Conservation (phyloP, 1,140 invertebrate species). For the Bacillus rossius region DNA sequence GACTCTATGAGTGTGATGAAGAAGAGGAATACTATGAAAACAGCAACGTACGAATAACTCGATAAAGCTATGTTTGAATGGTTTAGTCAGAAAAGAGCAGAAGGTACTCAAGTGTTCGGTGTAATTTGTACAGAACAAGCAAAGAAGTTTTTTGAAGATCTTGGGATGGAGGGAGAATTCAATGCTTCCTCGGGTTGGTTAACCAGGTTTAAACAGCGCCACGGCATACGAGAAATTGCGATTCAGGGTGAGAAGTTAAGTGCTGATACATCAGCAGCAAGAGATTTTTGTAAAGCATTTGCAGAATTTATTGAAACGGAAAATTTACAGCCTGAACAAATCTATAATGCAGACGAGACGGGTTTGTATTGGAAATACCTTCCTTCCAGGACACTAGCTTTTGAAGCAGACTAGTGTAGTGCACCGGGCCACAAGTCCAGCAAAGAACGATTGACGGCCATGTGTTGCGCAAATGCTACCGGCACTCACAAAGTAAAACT, state of each 20-base stretch:
- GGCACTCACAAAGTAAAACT: no score
- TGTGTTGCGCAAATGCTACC: no score
- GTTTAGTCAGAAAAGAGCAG: constrained; percentile 1
- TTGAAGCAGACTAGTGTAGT: no score
- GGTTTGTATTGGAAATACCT: no score
- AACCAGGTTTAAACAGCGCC: neutral
- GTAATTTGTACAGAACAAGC: neutral
- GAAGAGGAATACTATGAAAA: no score
- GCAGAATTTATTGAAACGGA: neutral
- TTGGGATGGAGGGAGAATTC: constrained; percentile 1
- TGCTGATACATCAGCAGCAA: neutral
- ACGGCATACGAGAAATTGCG: neutral
- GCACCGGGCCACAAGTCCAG: no score
- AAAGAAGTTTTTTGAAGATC: neutral
- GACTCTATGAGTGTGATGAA: no score
- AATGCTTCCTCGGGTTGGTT: neutral
- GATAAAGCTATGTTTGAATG: neutral
- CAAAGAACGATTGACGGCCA: no score
- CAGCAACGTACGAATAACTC: no score
- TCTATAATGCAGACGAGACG: no score
- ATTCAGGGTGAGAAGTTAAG: neutral
- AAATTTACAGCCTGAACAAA: neutral
- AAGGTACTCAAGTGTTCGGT: neutral
- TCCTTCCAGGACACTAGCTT: no score
- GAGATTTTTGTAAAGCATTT: neutral